Percentiles rank a stretch among this genome's conserved stretches.
phyloP scores from a whole-genome alignment of 2,888 invertebrate species.

The Anarsia innoxiella region DNA sequence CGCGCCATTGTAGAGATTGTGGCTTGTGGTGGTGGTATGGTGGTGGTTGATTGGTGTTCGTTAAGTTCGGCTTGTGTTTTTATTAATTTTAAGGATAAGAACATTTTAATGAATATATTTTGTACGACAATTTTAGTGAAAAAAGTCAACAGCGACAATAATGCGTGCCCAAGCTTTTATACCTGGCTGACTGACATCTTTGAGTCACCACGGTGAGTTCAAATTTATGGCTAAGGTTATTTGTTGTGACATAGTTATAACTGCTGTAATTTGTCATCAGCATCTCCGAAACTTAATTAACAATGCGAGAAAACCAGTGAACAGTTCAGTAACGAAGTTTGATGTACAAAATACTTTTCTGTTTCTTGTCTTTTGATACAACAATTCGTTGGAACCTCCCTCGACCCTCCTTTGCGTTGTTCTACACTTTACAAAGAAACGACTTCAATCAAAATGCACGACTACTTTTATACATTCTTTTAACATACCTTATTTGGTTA shows the following conservation, averaged over 20 bases:
- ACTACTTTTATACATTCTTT: neutral
- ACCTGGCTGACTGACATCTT: conserved; percentile 58
- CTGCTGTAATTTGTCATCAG: conserved; percentile 47
- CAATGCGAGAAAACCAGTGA: neutral
- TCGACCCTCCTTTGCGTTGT: conserved; percentile 47
- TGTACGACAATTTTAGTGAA: conserved; percentile 52
- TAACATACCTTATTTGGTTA: too few relatives aligned
- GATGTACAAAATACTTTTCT: neutral
- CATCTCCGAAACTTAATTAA: conserved; percentile 21
- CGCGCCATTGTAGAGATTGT: conserved; percentile 70
- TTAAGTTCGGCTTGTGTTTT: conserved; percentile 48
- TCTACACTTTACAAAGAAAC: conserved; percentile 40
- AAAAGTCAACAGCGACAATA: conserved; percentile 65
- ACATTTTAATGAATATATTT: conserved; percentile 64
- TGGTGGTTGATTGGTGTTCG: conserved; percentile 51
- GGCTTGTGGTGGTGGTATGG: conserved; percentile 47
- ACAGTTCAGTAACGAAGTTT: neutral
- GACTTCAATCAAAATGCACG: conserved; percentile 2
- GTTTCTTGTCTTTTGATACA: neutral
- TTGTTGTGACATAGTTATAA: conserved; percentile 65
- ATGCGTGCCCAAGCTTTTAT: conserved; percentile 70
- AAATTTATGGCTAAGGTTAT: conserved; percentile 68
- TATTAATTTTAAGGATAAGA: conserved; percentile 43
- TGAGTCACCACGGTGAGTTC: conserved; percentile 70
- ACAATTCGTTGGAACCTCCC: conserved; percentile 15